Conservation (phyloP, 2,888 invertebrate genomes). For the Pecten maximus region DNA sequence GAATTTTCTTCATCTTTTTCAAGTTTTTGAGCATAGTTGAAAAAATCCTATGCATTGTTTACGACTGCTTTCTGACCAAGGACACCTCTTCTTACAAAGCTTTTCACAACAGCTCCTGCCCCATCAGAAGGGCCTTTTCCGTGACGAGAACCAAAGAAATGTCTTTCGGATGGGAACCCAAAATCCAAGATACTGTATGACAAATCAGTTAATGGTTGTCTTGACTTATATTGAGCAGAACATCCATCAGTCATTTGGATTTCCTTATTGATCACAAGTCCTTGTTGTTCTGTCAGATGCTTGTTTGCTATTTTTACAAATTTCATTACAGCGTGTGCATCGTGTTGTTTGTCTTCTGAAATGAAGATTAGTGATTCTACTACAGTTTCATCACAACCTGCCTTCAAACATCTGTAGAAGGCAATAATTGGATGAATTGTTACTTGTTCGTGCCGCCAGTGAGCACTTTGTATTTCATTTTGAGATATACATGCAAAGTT, state of each 20-base stretch:
- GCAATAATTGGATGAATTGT: too few relatives aligned
- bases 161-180: constrained; percentile 43
- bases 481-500: too few relatives aligned
- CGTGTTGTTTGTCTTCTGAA: constrained; percentile 45
- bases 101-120: constrained; percentile 44
- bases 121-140: constrained; percentile 53
- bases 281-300: constrained; percentile 33
- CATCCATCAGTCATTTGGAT: constrained; percentile 51
- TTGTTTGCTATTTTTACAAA: constrained; percentile 31
- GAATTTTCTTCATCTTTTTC: constrained; percentile 35
- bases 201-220: constrained; percentile 48
- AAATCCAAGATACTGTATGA: constrained; percentile 43
- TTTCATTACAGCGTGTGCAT: constrained; percentile 43
- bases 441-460: too few relatives aligned
- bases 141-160: constrained; percentile 50
- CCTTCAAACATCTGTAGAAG: constrained; percentile 23
- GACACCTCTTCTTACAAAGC: constrained; percentile 41
- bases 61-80: constrained; percentile 37
- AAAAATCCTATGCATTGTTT: constrained; percentile 45
- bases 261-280: constrained; percentile 36
- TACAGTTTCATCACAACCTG: constrained; percentile 27
- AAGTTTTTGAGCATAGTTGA: constrained; percentile 33
- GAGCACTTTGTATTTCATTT: too few relatives aligned
- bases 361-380: constrained; percentile 42
- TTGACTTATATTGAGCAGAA: constrained; percentile 45